Conservation (phyloP, 2,113 vertebrate genomes). For the Cynopterus brachyotis region DNA sequence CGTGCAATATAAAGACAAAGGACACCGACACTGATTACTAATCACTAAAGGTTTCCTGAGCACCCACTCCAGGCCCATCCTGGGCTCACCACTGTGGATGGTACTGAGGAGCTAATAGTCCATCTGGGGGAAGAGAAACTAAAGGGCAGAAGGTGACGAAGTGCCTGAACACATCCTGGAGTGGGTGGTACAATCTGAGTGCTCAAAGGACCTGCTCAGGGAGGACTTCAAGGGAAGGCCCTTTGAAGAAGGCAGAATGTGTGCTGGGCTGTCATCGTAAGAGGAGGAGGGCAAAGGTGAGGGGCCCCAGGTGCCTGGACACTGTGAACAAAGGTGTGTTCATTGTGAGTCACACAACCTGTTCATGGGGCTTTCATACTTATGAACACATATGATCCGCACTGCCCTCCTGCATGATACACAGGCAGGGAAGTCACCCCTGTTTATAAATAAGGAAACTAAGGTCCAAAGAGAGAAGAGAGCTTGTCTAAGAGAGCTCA, state of each 20-base stretch:
- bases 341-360: not conserved
- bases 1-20: not conserved
- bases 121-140: not conserved
- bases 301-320: not conserved
- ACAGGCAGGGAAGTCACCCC: not conserved
- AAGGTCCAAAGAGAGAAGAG: not conserved
- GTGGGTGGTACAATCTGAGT: accelerated
- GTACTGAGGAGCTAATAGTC: not conserved
- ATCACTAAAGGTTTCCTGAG: not conserved
- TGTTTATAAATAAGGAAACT: not conserved
- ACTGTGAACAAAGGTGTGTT: not conserved
- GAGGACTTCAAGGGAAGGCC: not conserved
- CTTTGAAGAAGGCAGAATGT: not conserved
- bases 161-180: accelerated
- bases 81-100: not conserved
- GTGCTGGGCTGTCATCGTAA: not conserved
- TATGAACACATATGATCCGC: not conserved
- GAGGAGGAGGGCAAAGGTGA: not conserved
- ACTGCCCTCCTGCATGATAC: not conserved
- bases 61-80: not conserved
- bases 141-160: not conserved
- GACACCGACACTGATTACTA: not conserved
- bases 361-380: not conserved
- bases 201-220: not conserved
- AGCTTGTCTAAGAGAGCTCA: not conserved